A percentile compares a stretch with the other conserved stretches of the same genome.
Conservation (phyloP, 2,797 vertebrate species). For the Sternarchorhynchus goeldii region DNA sequence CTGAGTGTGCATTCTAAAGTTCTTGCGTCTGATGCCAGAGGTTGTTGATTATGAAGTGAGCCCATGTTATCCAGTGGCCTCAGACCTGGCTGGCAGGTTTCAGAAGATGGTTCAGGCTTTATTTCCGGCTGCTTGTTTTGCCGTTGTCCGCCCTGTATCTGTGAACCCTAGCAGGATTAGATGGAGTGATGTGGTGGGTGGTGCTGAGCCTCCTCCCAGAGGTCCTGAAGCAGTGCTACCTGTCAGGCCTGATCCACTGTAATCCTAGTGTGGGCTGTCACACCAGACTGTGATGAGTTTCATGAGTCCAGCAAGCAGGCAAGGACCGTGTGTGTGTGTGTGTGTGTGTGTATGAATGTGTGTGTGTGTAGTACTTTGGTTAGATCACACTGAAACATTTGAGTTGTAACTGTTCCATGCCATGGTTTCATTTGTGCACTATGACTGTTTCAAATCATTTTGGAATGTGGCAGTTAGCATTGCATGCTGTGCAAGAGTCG, state of each 20-base stretch:
- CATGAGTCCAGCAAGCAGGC: conserved; percentile 5
- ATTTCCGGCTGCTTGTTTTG: conserved; percentile 26
- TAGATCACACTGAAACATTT: conserved; percentile 14
- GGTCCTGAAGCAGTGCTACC: conserved; percentile 23
- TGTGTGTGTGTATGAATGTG: conserved; percentile 9
- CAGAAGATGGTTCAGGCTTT: background rate
- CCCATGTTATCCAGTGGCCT: conserved; percentile 34
- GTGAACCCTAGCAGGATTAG: conserved; percentile 33
- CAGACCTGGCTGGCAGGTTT: conserved; percentile 17
- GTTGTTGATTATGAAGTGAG: conserved; percentile 37
- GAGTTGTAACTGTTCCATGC: conserved; percentile 2
- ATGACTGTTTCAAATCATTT: conserved; percentile 12
- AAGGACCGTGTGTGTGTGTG: background rate
- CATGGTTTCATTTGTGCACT: conserved; percentile 12
- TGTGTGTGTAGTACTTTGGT: conserved; percentile 9
- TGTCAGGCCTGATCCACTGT: conserved; percentile 36
- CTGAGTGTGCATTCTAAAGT: conserved; percentile 34
- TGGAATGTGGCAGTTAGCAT: conserved; percentile 14
- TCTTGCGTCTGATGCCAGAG: conserved; percentile 39
- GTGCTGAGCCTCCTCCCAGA: conserved; percentile 14
- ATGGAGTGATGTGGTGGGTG: conserved; percentile 23
- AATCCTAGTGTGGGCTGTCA: conserved; percentile 28
- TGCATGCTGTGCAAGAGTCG: conserved; percentile 32
- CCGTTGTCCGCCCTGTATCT: conserved; percentile 5
- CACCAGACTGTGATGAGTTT: background rate